A percentile compares a stretch with the other conserved stretches of the same genome.
phyloP scores from a whole-genome alignment of 2,888 invertebrate species.

The Pseudococcus longispinus region DNA sequence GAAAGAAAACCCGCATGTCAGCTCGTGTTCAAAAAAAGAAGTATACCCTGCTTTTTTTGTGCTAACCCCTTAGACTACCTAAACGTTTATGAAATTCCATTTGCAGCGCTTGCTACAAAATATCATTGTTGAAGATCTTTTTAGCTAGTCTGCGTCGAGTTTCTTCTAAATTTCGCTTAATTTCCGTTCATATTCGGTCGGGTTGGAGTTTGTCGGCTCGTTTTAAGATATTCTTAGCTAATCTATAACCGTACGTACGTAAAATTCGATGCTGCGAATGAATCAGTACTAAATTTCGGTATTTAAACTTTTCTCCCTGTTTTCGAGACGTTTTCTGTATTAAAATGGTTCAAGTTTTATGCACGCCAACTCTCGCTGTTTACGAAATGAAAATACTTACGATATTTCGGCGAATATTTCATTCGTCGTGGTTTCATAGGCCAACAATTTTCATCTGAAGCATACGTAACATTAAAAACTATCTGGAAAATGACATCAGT shows the following conservation, averaged over 20 bases:
- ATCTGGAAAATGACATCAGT: no score
- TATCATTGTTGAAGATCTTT: neutral
- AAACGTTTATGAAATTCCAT: neutral
- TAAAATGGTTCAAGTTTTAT: neutral
- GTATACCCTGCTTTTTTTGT: no score
- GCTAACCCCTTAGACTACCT: neutral
- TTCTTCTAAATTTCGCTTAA: slow-evolving; percentile 17
- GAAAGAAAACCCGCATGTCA: no score
- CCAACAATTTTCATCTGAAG: no score
- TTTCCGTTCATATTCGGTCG: slow-evolving; percentile 10
- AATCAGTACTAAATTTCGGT: neutral
- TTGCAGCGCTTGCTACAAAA: neutral
- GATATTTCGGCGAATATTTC: neutral
- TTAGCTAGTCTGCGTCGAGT: neutral
- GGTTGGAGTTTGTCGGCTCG: neutral
- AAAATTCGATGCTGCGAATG: neutral
- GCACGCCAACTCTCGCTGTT: neutral
- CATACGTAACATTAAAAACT: no score
- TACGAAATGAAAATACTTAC: neutral
- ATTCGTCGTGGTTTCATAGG: neutral
- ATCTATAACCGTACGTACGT: neutral
- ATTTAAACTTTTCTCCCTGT: slow-evolving; percentile 1
- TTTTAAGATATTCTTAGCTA: slow-evolving; percentile 7
- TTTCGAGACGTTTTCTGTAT: neutral
- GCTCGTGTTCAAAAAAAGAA: no score